Evolutionary conservation across 2,113 vertebrate genomes (phyloP), one percentile per base, ranked within the genome.

Genomic region (Brachionichthys hirsutus): DNA sequence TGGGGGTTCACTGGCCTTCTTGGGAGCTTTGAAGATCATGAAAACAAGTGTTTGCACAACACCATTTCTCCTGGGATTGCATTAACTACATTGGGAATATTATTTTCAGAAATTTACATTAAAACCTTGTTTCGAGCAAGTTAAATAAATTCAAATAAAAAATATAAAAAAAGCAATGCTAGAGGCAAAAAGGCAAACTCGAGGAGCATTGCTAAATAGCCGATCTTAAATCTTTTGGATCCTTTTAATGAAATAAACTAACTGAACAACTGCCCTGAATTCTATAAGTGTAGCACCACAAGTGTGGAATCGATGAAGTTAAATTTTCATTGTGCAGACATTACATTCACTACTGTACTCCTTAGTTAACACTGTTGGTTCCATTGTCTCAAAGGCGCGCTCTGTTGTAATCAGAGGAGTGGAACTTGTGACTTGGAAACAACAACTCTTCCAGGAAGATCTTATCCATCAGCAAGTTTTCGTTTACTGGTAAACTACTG

Each of bases 1-100:
- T 14, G 11, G 52, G 19, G 14, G 54, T 63, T 63, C 4, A 12
- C 49, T 69, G 70, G 62, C 58, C 61, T 75, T 54, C 59, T n/a
- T 59, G 48, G 50, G 47, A 51, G 72, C 82, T 83, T 84, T 78
- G 75, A 86, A 77, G 74, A 61, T 83, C 9, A 14, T 24, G 49
- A 67, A 77, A 78, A 73, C 48, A 58, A 73, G 49, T 72, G 52
- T 71, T 80, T 80, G 45, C 65, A 62, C 52, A 78, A 57, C 60
- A 56, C 43, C 1, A 14, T 50, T 47, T 54, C 82, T 64, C 73
- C 17, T 50, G 77, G 73, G 77, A 77, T n/a, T 55, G 18, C 42
- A 60, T 18, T 17, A 6, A 56, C 67, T 77, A 52, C 42, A 70
- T 41, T 36, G 49, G 70, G 79, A 67, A 78, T 66, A 62, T 74